Percentiles rank a stretch among this genome's conserved stretches.
Conservation (phyloP, 2,888 invertebrate genomes). For the Boloria selene region DNA sequence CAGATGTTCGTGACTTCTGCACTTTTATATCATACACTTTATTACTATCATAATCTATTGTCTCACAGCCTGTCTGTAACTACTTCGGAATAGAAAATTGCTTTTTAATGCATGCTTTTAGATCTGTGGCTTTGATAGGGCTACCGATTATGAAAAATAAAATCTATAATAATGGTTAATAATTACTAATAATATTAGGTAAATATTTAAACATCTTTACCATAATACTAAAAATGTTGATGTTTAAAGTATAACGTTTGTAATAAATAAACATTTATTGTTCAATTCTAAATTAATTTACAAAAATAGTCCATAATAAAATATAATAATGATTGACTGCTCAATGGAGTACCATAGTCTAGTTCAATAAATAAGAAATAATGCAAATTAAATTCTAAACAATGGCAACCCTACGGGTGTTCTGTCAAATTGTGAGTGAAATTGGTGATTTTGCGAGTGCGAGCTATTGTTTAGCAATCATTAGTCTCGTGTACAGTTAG, state of each 20-base stretch:
- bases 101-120: conserved; percentile 37
- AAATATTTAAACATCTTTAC: no score
- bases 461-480: conserved; percentile 44
- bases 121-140: conserved; percentile 23
- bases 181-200: no score
- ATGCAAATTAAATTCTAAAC: background rate
- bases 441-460: conserved; percentile 44
- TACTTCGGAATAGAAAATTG: conserved; percentile 40
- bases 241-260: no score
- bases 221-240: no score
- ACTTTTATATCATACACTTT: conserved; percentile 1
- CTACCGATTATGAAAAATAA: conserved; percentile 3
- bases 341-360: background rate
- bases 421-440: conserved; percentile 53
- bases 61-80: conserved; percentile 31
- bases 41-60: conserved; percentile 1
- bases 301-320: no score
- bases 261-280: no score
- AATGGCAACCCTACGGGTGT: conserved; percentile 44
- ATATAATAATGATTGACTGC: background rate
- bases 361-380: conserved; percentile 7
- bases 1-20: conserved; percentile 8
- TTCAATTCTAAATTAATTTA: no score
- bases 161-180: background rate
- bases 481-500: conserved; percentile 40